Evolutionary conservation across 2,113 vertebrate species (phyloP), one percentile per base, ranked within the genome.

Genomic region (Ophiodon elongatus): DNA sequence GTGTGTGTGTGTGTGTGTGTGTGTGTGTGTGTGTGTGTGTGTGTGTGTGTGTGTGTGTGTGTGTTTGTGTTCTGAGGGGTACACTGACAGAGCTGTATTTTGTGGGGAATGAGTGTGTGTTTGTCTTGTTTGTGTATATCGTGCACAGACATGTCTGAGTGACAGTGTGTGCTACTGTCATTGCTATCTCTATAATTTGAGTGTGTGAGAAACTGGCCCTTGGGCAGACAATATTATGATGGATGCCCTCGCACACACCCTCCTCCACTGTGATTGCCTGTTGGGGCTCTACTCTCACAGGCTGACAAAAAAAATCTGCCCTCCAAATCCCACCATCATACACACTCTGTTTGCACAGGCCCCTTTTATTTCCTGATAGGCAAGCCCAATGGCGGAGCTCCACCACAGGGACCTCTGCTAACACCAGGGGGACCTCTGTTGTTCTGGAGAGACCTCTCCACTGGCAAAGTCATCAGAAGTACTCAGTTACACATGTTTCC

Each of bases 201-300:
- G 88, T 92, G 88, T 92, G 89, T 91, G 92, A 93, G 89, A 92
- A 90, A 87, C 79, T 73, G 91, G 88, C 91, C 91, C 92, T 85
- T 90, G 84, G 94, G 86, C 90, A 85, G 85, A 92, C 90, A 91
- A 89, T 89, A 90, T 87, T 87, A 89, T 94, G 92, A 94, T 92
- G 87, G 93, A 94, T 94, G 92, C 92, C 88, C 88, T 90, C 87
- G 67, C 72, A 85, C 83, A 85, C 85, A 87, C 84, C 83, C 85
- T 79, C 81, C 86, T 87, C 77, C 85, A 66, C 67, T 89, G 77
- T 89, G 87, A 91, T 90, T 92, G 89, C 88, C 90, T 93, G 86
- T 88, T 92, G 68, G 85, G 79, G 73, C 66, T 86, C 75, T 76
- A 71, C 69, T 88, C 80, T 83, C 83, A 73, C 79, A 85, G 62